Base-by-base conservation (phyloP, 2,797 vertebrate genomes). In the Euthynnus affinis region DNA sequence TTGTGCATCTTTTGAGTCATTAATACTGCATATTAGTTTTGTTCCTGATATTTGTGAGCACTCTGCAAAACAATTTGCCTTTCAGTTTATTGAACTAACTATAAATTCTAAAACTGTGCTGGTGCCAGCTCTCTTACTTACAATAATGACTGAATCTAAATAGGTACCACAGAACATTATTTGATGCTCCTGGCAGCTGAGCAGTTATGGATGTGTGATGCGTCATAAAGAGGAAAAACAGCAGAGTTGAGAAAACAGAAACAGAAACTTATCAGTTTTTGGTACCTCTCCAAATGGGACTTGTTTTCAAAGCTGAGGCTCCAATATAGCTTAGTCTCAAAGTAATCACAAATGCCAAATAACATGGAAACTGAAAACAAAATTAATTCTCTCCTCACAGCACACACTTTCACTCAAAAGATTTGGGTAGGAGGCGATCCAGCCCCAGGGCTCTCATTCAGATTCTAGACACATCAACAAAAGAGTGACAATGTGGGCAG, bases 311-410 rank as follows among this genome's bases (percentile, higher is more conserved):
- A 87, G 81, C 83, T 73, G 57, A 32, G 27, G 70, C 74, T 83
- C 76, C 49, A 83, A 77, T 40, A 62, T 61, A 79, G 67, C 62
- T 88, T 71, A 58, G 75, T 85, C 84, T 91, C 81, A 74, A 72
- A 88, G 81, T 89, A 88, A 86, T 82, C 81, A 83, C 57, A 81
- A 83, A 68, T 86, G 87, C 80, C 80, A 91, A 90, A 85, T 81
- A 87, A 86, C 71, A 90, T 80, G 62, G 90, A 88, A 88, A 88
- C 56, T 57, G 76, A 87, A 91, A 90, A 87, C 67, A 83, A 18
- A 88, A 85, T 90, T 59, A 85, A 88, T 93, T 89, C 68, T 86
- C 81, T 89, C 73, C 77, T 74, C 64, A 73, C 76, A 74, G 74
- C 29, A 29, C 82, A 53, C 79, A 74, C 76, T 84, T 78, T 84